A percentile compares a stretch with the other conserved stretches of the same genome.
These are phyloP conservation scores for Magallana gigas DNA, from an alignment of 1,140 invertebrate species.

Conservation along the genomic window DNA sequence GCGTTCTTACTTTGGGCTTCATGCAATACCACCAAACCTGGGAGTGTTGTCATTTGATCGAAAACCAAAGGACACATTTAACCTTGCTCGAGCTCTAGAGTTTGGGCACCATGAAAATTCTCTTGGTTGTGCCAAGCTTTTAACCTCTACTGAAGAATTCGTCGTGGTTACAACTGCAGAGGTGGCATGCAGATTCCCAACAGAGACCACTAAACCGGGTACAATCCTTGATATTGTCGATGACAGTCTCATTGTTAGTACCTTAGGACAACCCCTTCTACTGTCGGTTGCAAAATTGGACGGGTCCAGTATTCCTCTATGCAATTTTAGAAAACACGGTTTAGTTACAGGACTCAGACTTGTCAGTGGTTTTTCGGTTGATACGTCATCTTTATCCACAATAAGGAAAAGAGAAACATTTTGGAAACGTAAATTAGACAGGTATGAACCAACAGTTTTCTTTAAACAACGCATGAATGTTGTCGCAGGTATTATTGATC, in stretches of 20 bases:
- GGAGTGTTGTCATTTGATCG: constrained; percentile 62
- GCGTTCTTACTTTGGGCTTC: constrained; percentile 64
- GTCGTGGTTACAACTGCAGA: constrained; percentile 63
- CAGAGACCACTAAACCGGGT: constrained; percentile 45
- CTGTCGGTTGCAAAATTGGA: constrained; percentile 60
- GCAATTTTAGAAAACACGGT: constrained; percentile 45
- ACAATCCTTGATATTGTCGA: constrained; percentile 62
- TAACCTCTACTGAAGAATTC: constrained; percentile 58
- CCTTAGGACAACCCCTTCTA: constrained; percentile 48
- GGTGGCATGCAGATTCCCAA: background rate
- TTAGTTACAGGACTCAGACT: constrained; percentile 50
- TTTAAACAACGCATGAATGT: constrained; percentile 67
- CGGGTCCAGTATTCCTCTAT: constrained; percentile 48
- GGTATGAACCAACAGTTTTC: constrained; percentile 66
- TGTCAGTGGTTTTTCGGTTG: constrained; percentile 18
- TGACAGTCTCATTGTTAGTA: constrained; percentile 63
- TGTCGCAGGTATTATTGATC: constrained; percentile 63
- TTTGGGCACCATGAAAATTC: constrained; percentile 65
- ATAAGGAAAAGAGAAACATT: constrained; percentile 64
- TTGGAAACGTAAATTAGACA: constrained; percentile 58
- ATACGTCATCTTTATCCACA: constrained; percentile 42
- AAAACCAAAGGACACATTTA: constrained; percentile 48
- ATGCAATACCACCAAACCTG: constrained; percentile 61
- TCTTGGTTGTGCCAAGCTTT: constrained; percentile 62
- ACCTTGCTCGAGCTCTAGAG: constrained; percentile 58